Evolutionary conservation across 1,140 invertebrate genomes (phyloP), one percentile per base, ranked within the genome.

Genomic region (Drosophila nigrodunni): DNA sequence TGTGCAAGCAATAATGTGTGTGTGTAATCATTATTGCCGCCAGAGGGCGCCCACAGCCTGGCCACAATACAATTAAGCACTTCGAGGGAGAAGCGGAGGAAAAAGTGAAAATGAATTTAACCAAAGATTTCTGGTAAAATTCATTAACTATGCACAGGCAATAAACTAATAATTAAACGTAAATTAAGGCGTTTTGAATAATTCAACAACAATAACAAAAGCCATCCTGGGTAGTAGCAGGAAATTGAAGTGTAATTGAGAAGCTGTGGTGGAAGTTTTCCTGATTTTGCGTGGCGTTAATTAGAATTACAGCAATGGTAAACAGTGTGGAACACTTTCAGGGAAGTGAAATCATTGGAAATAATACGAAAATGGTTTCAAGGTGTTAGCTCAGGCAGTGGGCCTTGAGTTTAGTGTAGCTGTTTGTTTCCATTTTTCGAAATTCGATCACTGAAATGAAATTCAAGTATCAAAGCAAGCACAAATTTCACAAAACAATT

Each of bases 401-500:
- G 25, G 25, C 41, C 44, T 7, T 39, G 18, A 62, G 34, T 6
- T 18, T 25, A 59, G 5, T 15, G 41, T 43, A 43, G 52, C 49
- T 34, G n/a, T 49, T 18, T 5, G 6, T 39, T 39, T 34, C 2
- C 15, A 52, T n/a, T 34, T 34, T 30, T 44, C n/a, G 71, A 73
- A 87, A 87, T 58, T 68, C 35, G 44, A 69, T 54, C 67, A 65
- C 21, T 57, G 62, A 78, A 71, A 88, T 87, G 82, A 88, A 87
- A 83, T 87, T 87, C 46, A 88, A 88, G 83, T 88, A 88, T 80
- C 80, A 87, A 74, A 87, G 67, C 55, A 77, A 88, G 77, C 61
- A 59, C 54, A 72, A 59, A n/a, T 25, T 60, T n/a, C 37, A 62
- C 43, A 76, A 83, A 82, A 60, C 67, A 82, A 74, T 87, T 72